These are phyloP conservation scores for Etheostoma nigrum DNA, from an alignment of 2,797 vertebrate genomes.

Conservation along the genomic window DNA sequence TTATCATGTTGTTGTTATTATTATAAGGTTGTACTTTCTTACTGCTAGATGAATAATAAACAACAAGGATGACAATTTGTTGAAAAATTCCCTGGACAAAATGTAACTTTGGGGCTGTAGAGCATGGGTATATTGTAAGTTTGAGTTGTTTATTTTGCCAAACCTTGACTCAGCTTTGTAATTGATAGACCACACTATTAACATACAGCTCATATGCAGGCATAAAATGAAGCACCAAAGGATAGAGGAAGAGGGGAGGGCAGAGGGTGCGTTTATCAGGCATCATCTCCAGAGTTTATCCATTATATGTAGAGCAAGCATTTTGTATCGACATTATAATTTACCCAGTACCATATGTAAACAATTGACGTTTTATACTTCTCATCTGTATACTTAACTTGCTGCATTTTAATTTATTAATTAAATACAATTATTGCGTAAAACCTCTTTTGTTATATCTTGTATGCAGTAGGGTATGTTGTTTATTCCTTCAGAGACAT, in stretches of 20 bases:
- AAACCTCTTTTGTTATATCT: conserved; percentile 12
- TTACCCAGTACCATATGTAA: not conserved
- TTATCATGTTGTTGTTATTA: not conserved
- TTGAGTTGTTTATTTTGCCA: conserved; percentile 23
- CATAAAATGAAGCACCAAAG: conserved; percentile 25
- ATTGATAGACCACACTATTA: conserved; percentile 7
- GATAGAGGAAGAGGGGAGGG: not conserved
- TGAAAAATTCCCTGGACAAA: conserved; percentile 2
- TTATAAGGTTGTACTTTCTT: conserved; percentile 4
- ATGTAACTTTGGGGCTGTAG: not conserved
- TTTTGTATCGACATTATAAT: conserved; percentile 2
- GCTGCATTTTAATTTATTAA: not conserved
- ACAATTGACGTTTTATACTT: not conserved
- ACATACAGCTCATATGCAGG: not conserved
- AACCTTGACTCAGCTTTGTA: conserved; percentile 21
- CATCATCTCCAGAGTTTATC: conserved; percentile 11
- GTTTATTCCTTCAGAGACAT: conserved; percentile 41
- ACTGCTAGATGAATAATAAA: conserved; percentile 19
- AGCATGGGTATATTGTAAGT: not conserved
- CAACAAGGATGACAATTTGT: not conserved
- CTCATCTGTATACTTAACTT: conserved; percentile 1
- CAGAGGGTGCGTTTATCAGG: conserved; percentile 5
- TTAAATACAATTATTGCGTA: not conserved
- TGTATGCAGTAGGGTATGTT: not conserved
- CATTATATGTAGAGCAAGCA: not conserved